Evolutionary conservation across 2,888 invertebrate genomes (phyloP), one percentile per base, ranked within the genome.

Genomic region (Ceraclea dissimilis): DNA sequence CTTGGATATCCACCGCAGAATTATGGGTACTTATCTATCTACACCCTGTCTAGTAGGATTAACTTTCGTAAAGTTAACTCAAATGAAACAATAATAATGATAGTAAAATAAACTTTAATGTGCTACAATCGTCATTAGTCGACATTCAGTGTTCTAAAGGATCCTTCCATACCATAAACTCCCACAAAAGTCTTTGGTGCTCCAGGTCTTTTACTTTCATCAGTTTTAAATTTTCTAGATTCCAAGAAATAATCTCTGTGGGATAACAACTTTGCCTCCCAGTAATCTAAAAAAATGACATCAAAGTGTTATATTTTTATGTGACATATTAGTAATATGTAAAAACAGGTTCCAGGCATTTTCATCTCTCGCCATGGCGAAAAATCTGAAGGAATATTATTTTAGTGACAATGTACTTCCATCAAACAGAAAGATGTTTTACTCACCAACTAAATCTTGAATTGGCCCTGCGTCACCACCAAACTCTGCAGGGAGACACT

Each of bases 401-500:
- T n/a, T n/a, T n/a, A n/a, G n/a, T n/a, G n/a, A n/a, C n/a, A n/a
- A n/a, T n/a, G n/a, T n/a, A 26, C 26, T 26, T 10, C 26, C 26
- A 26, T 26, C 4, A 26, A 6, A 26, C 26, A 26, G 26, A 6
- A 26, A 26, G 5, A 26, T 26, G 10, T 4, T 26, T 26, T 26
- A 26, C 26, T 26, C 26, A 26, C 26, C 26, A 4, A 26, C 26
- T 10, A 26, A 26, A 60, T 78, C 75, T 61, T 73, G 68, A 43
- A 81, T 53, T 19, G 74, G 66, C 6, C 76, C 77, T 55, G 74
- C 78, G 33, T 73, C 72, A 0, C 83, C 82, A 16, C 80, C 82
- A 62, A 80, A 81, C 65, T 83, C 81, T 11, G 67, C 67, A 0
- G 82, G 82, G 10, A 82, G 66, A 51, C 79, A 65, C 8, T 69